Conservation (phyloP, 2,797 vertebrate species). For the Spondyliosoma cantharus region DNA sequence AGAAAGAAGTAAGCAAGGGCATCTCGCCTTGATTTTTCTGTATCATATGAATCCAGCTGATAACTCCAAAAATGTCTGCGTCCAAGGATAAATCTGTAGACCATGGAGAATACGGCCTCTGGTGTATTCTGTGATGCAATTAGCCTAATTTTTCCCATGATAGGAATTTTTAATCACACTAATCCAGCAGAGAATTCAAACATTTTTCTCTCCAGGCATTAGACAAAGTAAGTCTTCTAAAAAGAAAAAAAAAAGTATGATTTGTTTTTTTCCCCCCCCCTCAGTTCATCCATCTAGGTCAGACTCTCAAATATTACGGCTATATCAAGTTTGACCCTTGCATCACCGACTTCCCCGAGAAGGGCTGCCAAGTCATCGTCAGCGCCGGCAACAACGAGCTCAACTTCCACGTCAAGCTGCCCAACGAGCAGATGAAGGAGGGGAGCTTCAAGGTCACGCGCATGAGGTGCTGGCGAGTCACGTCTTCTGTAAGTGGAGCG, state of each 20-base stretch:
- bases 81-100: conserved; percentile 34
- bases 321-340: conserved; percentile 98
- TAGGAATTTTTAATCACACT: conserved; percentile 48
- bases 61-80: conserved; percentile 24
- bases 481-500: conserved; percentile 92
- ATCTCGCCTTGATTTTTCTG: conserved; percentile 3
- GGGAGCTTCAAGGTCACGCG: conserved; percentile 99
- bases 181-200: conserved; percentile 46
- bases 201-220: conserved; percentile 3
- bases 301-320: conserved; percentile 97
- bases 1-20: conserved; percentile 92
- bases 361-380: conserved; percentile 96
- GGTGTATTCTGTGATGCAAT: conserved; percentile 45
- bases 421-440: conserved; percentile 95
- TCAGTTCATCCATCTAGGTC: conserved; percentile 94
- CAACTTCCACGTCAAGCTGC: conserved; percentile 97
- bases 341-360: conserved; percentile 96
- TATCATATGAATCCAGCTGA: conserved; percentile 9
- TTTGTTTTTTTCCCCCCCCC: neutral
- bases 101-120: conserved; percentile 9
- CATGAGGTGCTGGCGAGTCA: conserved; percentile 99
- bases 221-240: neutral
- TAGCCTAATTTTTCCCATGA: conserved; percentile 51
- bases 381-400: conserved; percentile 98
- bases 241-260: neutral